Conservation (phyloP, 2,113 vertebrate genomes). For the Triplophysa dalaica region DNA sequence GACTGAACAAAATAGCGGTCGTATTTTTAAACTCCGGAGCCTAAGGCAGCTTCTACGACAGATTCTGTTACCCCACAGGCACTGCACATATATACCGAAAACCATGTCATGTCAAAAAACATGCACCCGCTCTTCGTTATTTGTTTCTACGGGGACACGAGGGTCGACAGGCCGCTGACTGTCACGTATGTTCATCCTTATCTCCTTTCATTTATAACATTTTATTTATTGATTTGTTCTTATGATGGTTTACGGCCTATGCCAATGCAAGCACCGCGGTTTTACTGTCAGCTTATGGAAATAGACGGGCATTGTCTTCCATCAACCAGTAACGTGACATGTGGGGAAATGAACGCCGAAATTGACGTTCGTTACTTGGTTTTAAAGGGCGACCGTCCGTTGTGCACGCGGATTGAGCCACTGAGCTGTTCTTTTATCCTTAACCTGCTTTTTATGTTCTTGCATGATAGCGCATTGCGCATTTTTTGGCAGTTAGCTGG, state of each 20-base stretch:
- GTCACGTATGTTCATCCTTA: slow-evolving; percentile 64
- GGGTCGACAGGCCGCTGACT: slow-evolving; percentile 70
- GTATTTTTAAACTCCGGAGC: not conserved
- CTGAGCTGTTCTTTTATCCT: not conserved
- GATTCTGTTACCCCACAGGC: not conserved
- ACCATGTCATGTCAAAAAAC: slow-evolving; percentile 72
- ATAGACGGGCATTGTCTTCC: slow-evolving; percentile 29
- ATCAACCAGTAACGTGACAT: slow-evolving; percentile 32
- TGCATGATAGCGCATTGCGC: slow-evolving; percentile 70
- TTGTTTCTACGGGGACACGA: slow-evolving; percentile 64
- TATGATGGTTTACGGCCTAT: not conserved
- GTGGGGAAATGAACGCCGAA: not conserved
- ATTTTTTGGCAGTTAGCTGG: slow-evolving; percentile 61
- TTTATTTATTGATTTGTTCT: not conserved
- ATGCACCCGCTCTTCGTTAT: slow-evolving; percentile 64
- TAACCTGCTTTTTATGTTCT: not conserved
- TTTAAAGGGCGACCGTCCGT: not conserved
- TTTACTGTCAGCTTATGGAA: slow-evolving; percentile 3
- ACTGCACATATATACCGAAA: not conserved
- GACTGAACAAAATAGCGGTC: not conserved
- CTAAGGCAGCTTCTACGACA: not conserved
- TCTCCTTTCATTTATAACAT: slow-evolving; percentile 3
- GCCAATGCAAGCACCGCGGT: not conserved
- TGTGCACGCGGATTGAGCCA: not conserved
- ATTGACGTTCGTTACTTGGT: not conserved